phyloP scores from a whole-genome alignment of 2,797 vertebrate genomes.

The Sebastes matsubarae region DNA sequence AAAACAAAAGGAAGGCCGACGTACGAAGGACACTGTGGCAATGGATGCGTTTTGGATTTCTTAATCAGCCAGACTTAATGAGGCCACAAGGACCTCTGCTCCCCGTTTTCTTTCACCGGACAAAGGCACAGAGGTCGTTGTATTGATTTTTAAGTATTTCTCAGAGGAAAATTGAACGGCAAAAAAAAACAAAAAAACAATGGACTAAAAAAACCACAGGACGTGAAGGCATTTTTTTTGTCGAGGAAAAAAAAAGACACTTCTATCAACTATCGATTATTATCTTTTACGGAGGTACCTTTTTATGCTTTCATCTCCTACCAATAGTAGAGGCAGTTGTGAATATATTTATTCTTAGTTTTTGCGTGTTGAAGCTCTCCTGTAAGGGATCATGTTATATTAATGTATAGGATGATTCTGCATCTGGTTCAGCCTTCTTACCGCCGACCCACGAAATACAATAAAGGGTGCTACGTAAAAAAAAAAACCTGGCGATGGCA shows the following conservation, averaged over 20 bases:
- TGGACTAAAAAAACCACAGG: slow-evolving; percentile 44
- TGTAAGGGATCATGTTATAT: slow-evolving; percentile 86
- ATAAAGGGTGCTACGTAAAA: slow-evolving; percentile 82
- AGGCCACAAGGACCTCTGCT: slow-evolving; percentile 63
- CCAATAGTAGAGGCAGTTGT: slow-evolving; percentile 83
- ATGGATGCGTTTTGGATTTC: slow-evolving; percentile 70
- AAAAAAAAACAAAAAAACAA: slow-evolving; percentile 49
- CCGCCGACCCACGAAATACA: slow-evolving; percentile 80
- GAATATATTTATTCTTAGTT: slow-evolving; percentile 90
- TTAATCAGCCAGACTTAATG: slow-evolving; percentile 68
- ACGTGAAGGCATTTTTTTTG: slow-evolving; percentile 50
- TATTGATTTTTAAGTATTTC: slow-evolving; percentile 72
- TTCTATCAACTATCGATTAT: slow-evolving; percentile 78
- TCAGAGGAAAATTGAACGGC: slow-evolving; percentile 71
- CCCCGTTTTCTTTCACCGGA: slow-evolving; percentile 67
- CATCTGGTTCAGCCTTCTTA: slow-evolving; percentile 86
- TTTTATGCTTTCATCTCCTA: slow-evolving; percentile 83
- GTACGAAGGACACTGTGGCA: slow-evolving; percentile 51
- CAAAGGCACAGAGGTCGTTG: slow-evolving; percentile 61
- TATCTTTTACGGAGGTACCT: slow-evolving; percentile 80
- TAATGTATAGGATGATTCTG: slow-evolving; percentile 86
- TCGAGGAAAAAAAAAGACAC: slow-evolving; percentile 41
- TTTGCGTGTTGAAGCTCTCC: slow-evolving; percentile 85
- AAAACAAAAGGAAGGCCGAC: slow-evolving; percentile 12
- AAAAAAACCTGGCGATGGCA: slow-evolving; percentile 16